phyloP scores from a whole-genome alignment of 37 sponge, comb jelly and placozoan species.

The Crambe crambe region DNA sequence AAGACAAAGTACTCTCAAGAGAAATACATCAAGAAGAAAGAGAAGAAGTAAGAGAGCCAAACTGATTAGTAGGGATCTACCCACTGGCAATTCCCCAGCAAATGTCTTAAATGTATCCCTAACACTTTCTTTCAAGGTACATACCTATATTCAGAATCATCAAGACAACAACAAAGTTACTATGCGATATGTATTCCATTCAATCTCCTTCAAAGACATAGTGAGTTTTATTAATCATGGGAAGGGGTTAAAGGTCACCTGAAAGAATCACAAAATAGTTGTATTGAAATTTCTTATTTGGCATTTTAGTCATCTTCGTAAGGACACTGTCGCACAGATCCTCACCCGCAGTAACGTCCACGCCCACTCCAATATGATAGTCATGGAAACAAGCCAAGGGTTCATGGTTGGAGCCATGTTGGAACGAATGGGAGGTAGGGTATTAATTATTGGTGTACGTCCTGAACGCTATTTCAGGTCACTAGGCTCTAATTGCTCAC shows the following conservation, averaged over 20 bases:
- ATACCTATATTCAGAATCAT: constrained; percentile 52
- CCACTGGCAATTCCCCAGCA: no score
- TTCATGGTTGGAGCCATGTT: constrained; percentile 69
- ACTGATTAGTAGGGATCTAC: no score
- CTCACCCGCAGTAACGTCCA: constrained; percentile 76
- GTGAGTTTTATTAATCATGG: constrained; percentile 46
- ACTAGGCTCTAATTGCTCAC: no score
- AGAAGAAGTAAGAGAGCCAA: constrained; percentile 49
- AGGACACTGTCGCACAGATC: constrained; percentile 76
- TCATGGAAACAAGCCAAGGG: constrained; percentile 85
- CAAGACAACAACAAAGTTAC: constrained; percentile 46
- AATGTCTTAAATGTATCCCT: no score
- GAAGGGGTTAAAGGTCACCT: no score
- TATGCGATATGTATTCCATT: constrained; percentile 58
- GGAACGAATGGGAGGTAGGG: constrained; percentile 84
- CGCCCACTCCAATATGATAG: constrained; percentile 59
- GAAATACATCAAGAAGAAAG: constrained; percentile 83
- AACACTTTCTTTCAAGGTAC: constrained; percentile 33
- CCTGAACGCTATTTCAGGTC: neutral
- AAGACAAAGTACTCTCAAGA: constrained; percentile 81
- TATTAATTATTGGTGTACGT: neutral
- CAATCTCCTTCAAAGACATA: constrained; percentile 56
- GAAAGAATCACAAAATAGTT: no score
- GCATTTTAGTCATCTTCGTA: constrained; percentile 30
- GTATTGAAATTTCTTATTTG: neutral